Conservation (phyloP, 2,797 vertebrate genomes). For the Pristis pectinata region DNA sequence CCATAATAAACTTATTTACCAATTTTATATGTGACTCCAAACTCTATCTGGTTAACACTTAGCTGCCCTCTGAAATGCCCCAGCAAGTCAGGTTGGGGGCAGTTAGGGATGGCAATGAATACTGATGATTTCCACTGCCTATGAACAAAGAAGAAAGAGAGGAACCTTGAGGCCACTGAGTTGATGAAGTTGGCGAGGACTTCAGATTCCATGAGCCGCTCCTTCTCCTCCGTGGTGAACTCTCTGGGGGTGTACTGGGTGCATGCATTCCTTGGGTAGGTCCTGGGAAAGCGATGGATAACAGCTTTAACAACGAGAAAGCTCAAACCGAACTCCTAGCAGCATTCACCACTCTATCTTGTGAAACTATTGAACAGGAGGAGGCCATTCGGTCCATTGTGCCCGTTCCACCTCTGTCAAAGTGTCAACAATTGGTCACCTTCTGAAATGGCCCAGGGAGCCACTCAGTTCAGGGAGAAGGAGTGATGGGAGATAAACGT, state of each 20-base stretch:
- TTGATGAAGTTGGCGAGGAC: conserved; percentile 61
- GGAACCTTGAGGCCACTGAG: conserved; percentile 64
- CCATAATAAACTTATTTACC: no score
- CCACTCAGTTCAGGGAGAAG: no score
- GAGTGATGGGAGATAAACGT: no score
- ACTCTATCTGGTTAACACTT: neutral
- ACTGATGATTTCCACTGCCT: no score
- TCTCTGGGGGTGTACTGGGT: conserved; percentile 69
- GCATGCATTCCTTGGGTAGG: conserved; percentile 61
- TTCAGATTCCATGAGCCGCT: conserved; percentile 55
- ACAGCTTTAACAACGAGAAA: neutral
- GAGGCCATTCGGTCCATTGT: neutral
- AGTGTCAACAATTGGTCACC: neutral
- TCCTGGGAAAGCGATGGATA: conserved; percentile 55
- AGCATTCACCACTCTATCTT: neutral
- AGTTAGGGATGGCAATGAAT: no score
- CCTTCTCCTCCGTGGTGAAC: conserved; percentile 62
- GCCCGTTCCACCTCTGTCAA: neutral
- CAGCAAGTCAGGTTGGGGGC: no score
- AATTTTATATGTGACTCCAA: neutral
- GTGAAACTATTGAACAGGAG: neutral
- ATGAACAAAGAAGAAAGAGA: neutral
- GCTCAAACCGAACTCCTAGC: neutral
- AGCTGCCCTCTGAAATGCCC: no score
- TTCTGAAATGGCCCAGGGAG: no score